Percentiles rank a stretch among this genome's conserved stretches.
Conservation (phyloP, 2,113 vertebrate species). For the Gasterosteus nipponicus region DNA sequence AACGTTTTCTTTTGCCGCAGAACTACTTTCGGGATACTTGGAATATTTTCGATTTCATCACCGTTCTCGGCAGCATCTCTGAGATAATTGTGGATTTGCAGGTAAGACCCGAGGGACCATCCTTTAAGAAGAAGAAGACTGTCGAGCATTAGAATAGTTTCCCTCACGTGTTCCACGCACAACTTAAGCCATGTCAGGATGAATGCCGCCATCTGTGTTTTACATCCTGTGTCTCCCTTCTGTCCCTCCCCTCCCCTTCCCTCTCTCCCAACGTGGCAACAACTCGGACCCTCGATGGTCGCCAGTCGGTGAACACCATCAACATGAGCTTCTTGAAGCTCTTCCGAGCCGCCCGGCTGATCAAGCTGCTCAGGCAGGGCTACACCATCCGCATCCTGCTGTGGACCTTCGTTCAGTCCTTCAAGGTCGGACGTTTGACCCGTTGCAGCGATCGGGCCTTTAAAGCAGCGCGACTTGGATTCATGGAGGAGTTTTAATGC, state of each 20-base stretch:
- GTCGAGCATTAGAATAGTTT: constrained; percentile 23
- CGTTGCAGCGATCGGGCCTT: no score
- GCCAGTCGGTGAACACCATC: constrained; percentile 89
- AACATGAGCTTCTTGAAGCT: constrained; percentile 99
- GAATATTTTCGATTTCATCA: constrained; percentile 99
- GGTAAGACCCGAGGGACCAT: constrained; percentile 61
- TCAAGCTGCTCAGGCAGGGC: constrained; percentile 96
- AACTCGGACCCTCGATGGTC: constrained; percentile 26
- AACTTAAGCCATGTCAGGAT: constrained; percentile 65
- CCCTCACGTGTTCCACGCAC: constrained; percentile 42
- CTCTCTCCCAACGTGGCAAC: constrained; percentile 25
- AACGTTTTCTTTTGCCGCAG: constrained; percentile 72
- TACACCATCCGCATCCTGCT: constrained; percentile 98
- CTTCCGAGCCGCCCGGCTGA: constrained; percentile 94
- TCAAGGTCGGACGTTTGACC: constrained; percentile 86
- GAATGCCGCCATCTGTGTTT: constrained; percentile 72
- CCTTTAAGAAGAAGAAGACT: background rate
- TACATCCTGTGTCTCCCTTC: constrained; percentile 48
- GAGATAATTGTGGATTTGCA: constrained; percentile 93
- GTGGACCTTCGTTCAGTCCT: constrained; percentile 98
- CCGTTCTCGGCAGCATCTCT: constrained; percentile 94
- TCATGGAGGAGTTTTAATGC: background rate
- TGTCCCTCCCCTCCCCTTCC: constrained; percentile 38
- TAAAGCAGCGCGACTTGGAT: no score
- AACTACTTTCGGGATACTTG: constrained; percentile 99